These are phyloP conservation scores for Lepilemur septentrionalis DNA, from an alignment of 2,797 vertebrate species.

Conservation along the genomic window DNA sequence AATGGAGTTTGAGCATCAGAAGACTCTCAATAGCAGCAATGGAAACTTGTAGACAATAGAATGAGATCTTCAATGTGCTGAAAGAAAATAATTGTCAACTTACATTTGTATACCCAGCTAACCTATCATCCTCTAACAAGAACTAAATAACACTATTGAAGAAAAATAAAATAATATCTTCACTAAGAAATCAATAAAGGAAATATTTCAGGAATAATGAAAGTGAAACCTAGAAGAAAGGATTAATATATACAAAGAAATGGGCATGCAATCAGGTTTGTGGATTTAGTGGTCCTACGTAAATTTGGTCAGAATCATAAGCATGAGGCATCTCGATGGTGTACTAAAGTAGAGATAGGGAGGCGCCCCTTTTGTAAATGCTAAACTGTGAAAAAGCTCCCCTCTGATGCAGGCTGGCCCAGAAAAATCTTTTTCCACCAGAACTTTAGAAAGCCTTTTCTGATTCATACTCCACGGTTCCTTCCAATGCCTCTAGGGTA, in stretches of 20 bases:
- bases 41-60: neutral
- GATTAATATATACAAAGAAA: neutral
- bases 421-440: neutral
- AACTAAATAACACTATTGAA: neutral
- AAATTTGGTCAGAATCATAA: neutral
- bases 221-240: neutral
- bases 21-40: neutral
- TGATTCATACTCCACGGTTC: neutral
- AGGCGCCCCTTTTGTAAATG: neutral
- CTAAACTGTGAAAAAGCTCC: neutral
- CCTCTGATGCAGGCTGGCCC: neutral
- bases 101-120: conserved; percentile 20
- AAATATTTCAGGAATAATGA: neutral
- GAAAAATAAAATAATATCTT: neutral
- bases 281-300: neutral
- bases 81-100: neutral
- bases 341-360: neutral
- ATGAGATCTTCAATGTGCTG: neutral
- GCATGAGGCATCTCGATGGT: neutral
- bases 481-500: neutral
- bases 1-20: neutral
- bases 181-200: neutral
- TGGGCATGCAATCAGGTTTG: neutral
- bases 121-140: neutral
- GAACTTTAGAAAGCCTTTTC: conserved; percentile 1